Evolutionary conservation across 2,888 invertebrate species (phyloP).

Genomic region (Drosophila quinaria): DNA sequence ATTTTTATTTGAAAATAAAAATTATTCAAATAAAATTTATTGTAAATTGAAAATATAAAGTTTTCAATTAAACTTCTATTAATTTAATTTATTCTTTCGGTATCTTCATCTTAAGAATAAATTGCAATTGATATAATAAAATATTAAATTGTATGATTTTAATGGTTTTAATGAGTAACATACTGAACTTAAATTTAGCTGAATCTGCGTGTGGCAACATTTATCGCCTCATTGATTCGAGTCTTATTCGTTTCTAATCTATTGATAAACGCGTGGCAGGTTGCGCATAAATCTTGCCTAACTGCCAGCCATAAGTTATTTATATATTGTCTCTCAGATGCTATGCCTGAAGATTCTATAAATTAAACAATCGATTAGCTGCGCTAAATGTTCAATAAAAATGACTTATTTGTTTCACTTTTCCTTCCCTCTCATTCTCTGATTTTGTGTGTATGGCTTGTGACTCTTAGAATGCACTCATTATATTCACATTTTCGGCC

Average conservation of each 20-base stretch:
- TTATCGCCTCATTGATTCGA: constrained; percentile 30
- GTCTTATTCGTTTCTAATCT: constrained; percentile 30
- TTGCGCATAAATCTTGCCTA: constrained; percentile 67
- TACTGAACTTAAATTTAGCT: background rate
- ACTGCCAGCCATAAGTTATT: constrained; percentile 48
- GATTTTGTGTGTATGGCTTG: constrained; percentile 14
- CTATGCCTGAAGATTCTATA: constrained; percentile 20
- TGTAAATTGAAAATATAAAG: no score
- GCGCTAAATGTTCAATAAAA: constrained; percentile 61
- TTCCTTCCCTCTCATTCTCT: background rate
- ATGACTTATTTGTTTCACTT: constrained; percentile 61
- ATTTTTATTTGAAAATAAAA: no score
- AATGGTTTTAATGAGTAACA: no score
- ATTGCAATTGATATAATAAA: no score
- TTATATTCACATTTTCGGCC: constrained; percentile 31
- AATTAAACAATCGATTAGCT: constrained; percentile 61
- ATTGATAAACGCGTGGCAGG: constrained; percentile 54
- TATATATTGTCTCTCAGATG: constrained; percentile 27
- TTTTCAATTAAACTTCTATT: no score
- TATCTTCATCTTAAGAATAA: no score
- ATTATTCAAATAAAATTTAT: no score
- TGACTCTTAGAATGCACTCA: constrained; percentile 34
- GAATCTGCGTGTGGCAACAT: constrained; percentile 9
- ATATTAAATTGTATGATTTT: no score
- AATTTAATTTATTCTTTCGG: no score